Evolutionary conservation across 2,113 vertebrate species (phyloP).

Genomic region (Pantherophis guttatus): DNA sequence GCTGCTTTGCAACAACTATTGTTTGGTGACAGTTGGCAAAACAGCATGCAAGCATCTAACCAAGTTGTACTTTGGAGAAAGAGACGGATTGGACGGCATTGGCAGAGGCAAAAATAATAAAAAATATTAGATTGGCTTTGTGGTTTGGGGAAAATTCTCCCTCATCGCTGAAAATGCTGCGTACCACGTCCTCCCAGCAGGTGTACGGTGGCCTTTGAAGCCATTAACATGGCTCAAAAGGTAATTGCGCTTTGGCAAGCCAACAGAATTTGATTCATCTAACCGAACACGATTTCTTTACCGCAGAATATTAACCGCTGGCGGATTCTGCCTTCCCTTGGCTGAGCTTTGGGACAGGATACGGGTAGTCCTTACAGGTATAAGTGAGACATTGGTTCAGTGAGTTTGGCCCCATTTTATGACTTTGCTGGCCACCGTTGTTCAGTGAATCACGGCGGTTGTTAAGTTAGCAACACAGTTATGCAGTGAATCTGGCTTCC

Average conservation of each 20-base stretch:
- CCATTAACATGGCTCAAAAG: slow-evolving; percentile 64
- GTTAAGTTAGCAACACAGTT: no score
- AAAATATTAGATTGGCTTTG: slow-evolving; percentile 26
- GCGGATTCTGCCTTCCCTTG: no score
- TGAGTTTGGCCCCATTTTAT: no score
- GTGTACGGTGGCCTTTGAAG: slow-evolving; percentile 56
- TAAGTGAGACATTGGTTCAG: neutral
- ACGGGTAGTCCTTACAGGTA: no score
- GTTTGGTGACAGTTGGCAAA: slow-evolving; percentile 24
- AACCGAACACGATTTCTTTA: neutral
- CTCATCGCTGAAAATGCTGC: slow-evolving; percentile 41
- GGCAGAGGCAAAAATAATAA: slow-evolving; percentile 37
- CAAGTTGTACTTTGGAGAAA: slow-evolving; percentile 39
- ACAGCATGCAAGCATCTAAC: neutral
- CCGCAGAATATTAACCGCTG: no score
- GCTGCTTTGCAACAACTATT: neutral
- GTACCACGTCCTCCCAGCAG: slow-evolving; percentile 55
- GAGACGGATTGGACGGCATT: slow-evolving; percentile 25
- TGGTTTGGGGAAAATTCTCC: slow-evolving; percentile 20
- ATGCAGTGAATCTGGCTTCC: no score
- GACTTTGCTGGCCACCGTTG: slow-evolving; percentile 12
- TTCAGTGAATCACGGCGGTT: no score
- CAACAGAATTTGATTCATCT: slow-evolving; percentile 58
- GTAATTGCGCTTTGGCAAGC: slow-evolving; percentile 63
- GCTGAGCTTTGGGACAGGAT: no score